A percentile compares a stretch with the other conserved stretches of the same genome.
Evolutionary conservation across 2,888 invertebrate species (phyloP).

Genomic region (Catonia carolina): DNA sequence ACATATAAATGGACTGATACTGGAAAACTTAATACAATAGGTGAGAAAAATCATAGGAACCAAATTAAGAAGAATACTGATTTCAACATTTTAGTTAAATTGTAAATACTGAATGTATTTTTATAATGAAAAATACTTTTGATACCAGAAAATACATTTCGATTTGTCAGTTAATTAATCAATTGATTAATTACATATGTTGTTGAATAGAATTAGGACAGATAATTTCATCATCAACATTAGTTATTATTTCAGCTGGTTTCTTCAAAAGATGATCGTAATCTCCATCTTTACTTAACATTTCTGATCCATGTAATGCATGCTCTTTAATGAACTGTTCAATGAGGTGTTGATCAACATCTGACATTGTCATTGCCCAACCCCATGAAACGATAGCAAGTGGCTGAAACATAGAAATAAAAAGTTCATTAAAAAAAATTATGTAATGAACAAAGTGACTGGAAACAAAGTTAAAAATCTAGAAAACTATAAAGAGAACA

Average conservation of each 20-base stretch:
- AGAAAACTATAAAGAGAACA: background rate
- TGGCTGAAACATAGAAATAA: constrained; percentile 62
- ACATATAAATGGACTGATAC: too few species aligned
- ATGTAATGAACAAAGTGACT: too few species aligned
- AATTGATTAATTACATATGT: too few species aligned
- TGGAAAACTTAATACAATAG: too few species aligned
- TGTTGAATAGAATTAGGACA: constrained; percentile 40
- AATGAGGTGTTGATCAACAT: constrained; percentile 51
- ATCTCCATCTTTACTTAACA: constrained; percentile 48
- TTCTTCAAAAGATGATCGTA: constrained; percentile 46
- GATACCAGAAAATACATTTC: too few species aligned
- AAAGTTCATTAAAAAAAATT: constrained; percentile 31
- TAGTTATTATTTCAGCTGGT: constrained; percentile 44
- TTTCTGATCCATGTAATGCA: constrained; percentile 55
- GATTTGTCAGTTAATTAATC: too few species aligned
- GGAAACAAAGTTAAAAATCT: too few species aligned
- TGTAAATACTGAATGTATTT: too few species aligned
- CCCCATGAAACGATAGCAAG: constrained; percentile 71
- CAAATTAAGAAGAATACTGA: too few species aligned
- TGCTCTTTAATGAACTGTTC: constrained; percentile 55
- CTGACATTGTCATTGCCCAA: constrained; percentile 61
- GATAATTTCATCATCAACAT: constrained; percentile 43
- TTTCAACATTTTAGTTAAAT: too few species aligned
- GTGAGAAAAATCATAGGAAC: too few species aligned
- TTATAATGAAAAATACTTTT: too few species aligned